Conservation (phyloP, 2,888 invertebrate genomes). For the Scaptomyza flava region DNA sequence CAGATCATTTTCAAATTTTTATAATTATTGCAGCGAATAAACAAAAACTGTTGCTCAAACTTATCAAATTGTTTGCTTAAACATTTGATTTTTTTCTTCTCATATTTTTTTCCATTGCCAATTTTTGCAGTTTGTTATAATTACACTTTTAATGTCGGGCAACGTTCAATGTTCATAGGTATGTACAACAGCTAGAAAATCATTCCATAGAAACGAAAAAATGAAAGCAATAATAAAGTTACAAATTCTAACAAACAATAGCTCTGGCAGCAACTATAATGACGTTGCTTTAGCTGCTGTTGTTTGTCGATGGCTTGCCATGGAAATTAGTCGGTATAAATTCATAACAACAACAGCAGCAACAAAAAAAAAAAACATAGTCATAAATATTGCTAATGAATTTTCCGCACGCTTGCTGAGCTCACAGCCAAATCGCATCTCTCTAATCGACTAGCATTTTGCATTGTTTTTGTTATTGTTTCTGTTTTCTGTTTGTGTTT, state of each 20-base stretch:
- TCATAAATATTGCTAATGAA: conserved; percentile 81
- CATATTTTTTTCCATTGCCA: conserved; percentile 29
- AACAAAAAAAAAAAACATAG: conserved; percentile 30
- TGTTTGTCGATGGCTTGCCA: conserved; percentile 41
- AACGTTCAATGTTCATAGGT: too few relatives aligned
- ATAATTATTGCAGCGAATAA: background rate
- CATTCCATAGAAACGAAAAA: background rate
- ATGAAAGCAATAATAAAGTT: conserved; percentile 39
- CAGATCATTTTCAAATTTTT: background rate
- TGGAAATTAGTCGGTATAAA: conserved; percentile 71
- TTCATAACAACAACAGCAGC: conserved; percentile 30
- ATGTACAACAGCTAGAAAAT: conserved; percentile 32
- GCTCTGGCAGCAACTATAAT: conserved; percentile 58
- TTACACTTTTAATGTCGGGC: too few relatives aligned
- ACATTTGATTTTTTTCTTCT: background rate
- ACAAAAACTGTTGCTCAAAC: background rate
- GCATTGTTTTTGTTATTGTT: conserved; percentile 30
- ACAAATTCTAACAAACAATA: conserved; percentile 59
- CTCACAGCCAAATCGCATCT: conserved; percentile 53
- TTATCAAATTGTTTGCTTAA: background rate
- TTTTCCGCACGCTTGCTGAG: conserved; percentile 80
- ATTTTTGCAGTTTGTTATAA: conserved; percentile 9
- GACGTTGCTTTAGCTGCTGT: conserved; percentile 35
- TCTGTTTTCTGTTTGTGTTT: conserved; percentile 6
- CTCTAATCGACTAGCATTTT: conserved; percentile 59